Conservation (phyloP, 2,888 invertebrate species). For the Neoscelio sp. region DNA sequence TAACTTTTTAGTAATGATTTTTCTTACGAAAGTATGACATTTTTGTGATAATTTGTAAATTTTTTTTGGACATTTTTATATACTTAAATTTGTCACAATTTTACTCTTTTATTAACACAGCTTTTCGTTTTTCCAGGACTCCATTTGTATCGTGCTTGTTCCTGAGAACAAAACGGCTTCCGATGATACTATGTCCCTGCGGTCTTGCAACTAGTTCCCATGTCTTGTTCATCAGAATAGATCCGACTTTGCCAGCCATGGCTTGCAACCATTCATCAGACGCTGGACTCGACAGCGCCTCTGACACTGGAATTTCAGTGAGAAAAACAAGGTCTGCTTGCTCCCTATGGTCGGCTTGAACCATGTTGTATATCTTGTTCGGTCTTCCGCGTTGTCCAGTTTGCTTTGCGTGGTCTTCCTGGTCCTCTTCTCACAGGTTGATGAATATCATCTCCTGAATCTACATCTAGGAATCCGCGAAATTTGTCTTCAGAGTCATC, state of each 20-base stretch:
- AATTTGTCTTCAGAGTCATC: background rate
- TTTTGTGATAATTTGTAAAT: no score
- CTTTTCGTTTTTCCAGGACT: background rate
- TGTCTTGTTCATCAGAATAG: constrained; percentile 7
- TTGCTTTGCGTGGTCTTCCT: constrained; percentile 26
- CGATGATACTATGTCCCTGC: background rate
- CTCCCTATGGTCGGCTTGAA: background rate
- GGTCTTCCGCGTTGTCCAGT: constrained; percentile 39
- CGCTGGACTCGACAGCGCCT: constrained; percentile 43
- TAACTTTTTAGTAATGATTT: no score
- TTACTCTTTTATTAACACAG: no score
- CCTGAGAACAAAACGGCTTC: background rate
- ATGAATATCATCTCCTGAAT: no score
- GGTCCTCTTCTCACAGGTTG: constrained; percentile 24
- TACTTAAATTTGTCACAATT: no score
- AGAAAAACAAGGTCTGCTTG: background rate
- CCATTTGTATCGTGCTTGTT: constrained; percentile 5
- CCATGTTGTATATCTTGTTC: constrained; percentile 7
- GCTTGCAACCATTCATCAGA: constrained; percentile 61
- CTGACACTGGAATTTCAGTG: constrained; percentile 39
- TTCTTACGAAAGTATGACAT: no score
- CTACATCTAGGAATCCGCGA: no score
- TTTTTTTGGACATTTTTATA: no score
- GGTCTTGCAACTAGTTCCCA: constrained; percentile 3
- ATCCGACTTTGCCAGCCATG: constrained; percentile 8